These are phyloP conservation scores for Miltochrista miniata DNA, from an alignment of 2,888 invertebrate genomes.

Conservation along the genomic window DNA sequence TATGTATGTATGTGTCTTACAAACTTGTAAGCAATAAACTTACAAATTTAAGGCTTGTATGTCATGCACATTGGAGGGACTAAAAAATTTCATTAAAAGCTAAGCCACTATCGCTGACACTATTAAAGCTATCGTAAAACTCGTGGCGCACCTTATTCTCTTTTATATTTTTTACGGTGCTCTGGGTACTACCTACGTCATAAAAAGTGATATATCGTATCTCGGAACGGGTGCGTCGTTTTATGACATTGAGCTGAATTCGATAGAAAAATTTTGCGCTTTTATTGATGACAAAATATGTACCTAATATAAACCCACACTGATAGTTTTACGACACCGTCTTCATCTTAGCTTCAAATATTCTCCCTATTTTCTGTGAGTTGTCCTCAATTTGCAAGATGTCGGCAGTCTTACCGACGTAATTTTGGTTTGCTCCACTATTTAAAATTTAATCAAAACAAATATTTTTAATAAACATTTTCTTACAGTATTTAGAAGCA, in stretches of 20 bases:
- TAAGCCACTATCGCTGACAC: conserved; percentile 57
- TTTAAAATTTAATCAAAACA: no score
- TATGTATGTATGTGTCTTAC: no score
- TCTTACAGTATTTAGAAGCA: no score
- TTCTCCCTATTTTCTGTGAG: no score
- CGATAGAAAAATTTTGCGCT: conserved; percentile 58
- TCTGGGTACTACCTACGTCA: conserved; percentile 73
- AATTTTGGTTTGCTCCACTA: no score
- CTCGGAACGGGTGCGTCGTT: conserved; percentile 67
- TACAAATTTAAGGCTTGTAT: no score
- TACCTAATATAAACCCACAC: background rate
- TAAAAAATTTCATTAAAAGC: conserved; percentile 31
- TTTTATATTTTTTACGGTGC: conserved; percentile 71
- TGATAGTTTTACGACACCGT: background rate
- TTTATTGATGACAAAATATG: background rate
- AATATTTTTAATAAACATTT: no score
- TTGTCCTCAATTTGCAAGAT: no score
- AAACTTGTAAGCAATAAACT: no score
- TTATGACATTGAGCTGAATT: conserved; percentile 74
- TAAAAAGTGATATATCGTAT: conserved; percentile 80
- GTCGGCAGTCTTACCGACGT: no score
- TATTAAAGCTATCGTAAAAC: conserved; percentile 69
- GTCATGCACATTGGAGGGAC: no score
- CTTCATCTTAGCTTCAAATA: no score
- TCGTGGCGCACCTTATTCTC: conserved; percentile 63